phyloP scores from a whole-genome alignment of 2,888 invertebrate genomes.

The Stenolophus ochropezus region DNA sequence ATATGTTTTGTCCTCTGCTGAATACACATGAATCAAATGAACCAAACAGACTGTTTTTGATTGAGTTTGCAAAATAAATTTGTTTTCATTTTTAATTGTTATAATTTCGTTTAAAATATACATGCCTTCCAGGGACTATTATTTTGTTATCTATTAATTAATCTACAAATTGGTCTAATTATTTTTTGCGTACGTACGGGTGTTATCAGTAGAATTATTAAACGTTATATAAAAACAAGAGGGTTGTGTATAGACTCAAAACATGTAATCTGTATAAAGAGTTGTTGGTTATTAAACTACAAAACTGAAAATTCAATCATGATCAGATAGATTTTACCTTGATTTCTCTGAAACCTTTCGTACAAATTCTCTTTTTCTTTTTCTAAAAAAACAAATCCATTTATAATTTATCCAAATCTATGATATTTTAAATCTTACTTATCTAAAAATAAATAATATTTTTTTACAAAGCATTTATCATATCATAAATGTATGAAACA shows the following conservation, averaged over 20 bases:
- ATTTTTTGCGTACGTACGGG: background rate
- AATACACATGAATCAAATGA: slow-evolving; percentile 27
- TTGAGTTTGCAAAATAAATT: slow-evolving; percentile 19
- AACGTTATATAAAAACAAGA: background rate
- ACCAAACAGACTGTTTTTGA: background rate
- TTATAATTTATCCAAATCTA: no score
- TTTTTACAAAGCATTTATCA: no score
- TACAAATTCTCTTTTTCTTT: background rate
- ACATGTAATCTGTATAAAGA: background rate
- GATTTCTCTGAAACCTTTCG: background rate
- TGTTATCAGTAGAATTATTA: background rate
- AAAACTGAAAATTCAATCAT: background rate
- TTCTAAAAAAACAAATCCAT: no score
- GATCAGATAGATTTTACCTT: background rate
- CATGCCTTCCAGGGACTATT: background rate
- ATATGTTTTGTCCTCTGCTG: slow-evolving; percentile 1
- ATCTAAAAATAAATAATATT: no score
- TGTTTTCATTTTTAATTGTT: slow-evolving; percentile 27
- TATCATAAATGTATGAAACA: no score
- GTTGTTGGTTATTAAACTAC: background rate
- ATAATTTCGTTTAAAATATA: slow-evolving; percentile 2
- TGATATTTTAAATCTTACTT: no score
- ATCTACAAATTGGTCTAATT: background rate
- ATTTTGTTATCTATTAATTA: slow-evolving; percentile 5
- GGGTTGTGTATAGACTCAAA: background rate